Base-by-base conservation (phyloP, 2,797 vertebrate genomes). In the Emydoidea blandingii region DNA sequence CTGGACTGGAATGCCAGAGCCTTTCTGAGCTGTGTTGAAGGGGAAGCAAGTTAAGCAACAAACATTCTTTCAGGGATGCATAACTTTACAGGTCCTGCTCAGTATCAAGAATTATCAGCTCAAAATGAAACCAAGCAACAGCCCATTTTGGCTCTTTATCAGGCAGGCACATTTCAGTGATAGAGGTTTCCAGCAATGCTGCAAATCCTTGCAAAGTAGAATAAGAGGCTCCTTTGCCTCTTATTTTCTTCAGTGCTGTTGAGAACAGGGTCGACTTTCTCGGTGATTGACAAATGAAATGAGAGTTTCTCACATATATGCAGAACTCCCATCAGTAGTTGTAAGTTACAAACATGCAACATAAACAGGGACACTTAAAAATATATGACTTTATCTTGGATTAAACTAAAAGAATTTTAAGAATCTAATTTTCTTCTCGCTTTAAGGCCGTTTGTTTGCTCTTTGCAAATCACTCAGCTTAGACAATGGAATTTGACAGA, bases 171-270 rank as follows among this genome's bases (percentile, higher is more conserved):
- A 94, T 87, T 83, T 94, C 29, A 9, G 62, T 52, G 92, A 94
- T 90, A 95, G 91, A 96, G 94, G 92, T 96, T 96, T 88, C 72
- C 65, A 94, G 31, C 59, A 96, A 96, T 82, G 93, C 88, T 92
- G 91, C 78, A 94, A 92, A 88, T 90, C 95, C 94, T 95, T 94
- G 94, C 93, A 50, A 92, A 85, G 83, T 76, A 91, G 92, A 96
- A 76, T 31, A 90, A 25, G 83, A 62, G 86, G 49, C 53, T 12
- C 23, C 29, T 94, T 97, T 87, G 81, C 85, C 94, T 89, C 93
- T 88, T 94, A 95, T 96, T 96, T 95, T 96, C 95, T 91, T 93
- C 94, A 92, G 68, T 62, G 74, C 65, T 95, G 83, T 68, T 94
- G 94, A 91, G 47, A 74, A 68, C 6, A 1, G 44, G 49, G 59